Evolutionary conservation across 1,140 invertebrate species (phyloP), one percentile per base, ranked within the genome.

Genomic region (Atta texana): DNA sequence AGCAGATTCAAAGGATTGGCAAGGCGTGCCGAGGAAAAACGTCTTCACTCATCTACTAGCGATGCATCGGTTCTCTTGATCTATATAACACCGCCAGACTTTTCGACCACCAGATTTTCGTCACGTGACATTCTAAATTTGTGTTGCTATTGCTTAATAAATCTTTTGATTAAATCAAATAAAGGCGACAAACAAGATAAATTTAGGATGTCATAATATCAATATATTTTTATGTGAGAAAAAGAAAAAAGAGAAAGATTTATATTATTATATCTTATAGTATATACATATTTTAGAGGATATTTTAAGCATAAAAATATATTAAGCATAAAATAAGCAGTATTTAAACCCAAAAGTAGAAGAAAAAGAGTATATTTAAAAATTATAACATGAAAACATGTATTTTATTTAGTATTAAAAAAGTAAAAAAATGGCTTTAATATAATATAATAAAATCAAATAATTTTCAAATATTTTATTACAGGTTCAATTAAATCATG

Each of bases 1-100:
- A 89, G 91, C 39, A 78, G 71, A 89, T 89, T 89, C 86, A 93
- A 93, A 93, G 92, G 93, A 93, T 93, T 93, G 92, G 71, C 88
- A 7, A 93, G 92, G 93, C 93, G 92, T 92, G 88, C 85, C 88
- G 69, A 53, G 34, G 21, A 92, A 91, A 91, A 88, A 91, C 81
- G 68, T 74, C 87, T 68, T 89, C 89, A 81, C 59, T 90, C 91
- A 72, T 89, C 80, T 59, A 59, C 31, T 74, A 8, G 21, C 51
- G 7, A 55, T 44, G 18, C 12, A 87, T 87, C 89, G 90, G 78
- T 64, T 77, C 49, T 85, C 90, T 92, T 93, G 92, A 93, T 93
- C 91, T 93, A 92, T 44, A 63, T 49, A 87, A 92, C 66, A 63
- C 92, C 61, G 24, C 44, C 44, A 16, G 53, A 4, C 69, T 21